phyloP scores from a whole-genome alignment of 2,888 invertebrate species.

The Troides oblongomaculatus region DNA sequence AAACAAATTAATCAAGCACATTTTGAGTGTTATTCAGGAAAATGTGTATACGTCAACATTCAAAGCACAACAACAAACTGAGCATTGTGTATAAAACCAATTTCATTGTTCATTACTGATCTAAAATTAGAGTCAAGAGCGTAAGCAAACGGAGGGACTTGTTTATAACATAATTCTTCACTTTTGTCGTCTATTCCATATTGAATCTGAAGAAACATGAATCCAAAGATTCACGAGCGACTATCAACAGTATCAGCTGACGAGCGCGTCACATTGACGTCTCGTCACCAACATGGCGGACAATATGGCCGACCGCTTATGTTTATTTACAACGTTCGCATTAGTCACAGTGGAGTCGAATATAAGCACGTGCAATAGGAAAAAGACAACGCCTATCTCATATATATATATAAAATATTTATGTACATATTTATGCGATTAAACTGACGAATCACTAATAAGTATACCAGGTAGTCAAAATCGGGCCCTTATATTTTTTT shows the following conservation, averaged over 20 bases:
- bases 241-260: slow-evolving; percentile 59
- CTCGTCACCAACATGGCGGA: slow-evolving; percentile 60
- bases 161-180: background rate
- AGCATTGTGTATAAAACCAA: slow-evolving; percentile 46
- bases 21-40: slow-evolving; percentile 42
- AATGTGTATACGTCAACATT: slow-evolving; percentile 42
- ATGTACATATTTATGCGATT: background rate
- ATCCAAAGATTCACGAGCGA: background rate
- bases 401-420: background rate
- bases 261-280: slow-evolving; percentile 61
- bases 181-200: background rate
- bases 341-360: slow-evolving; percentile 35
- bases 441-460: slow-evolving; percentile 12
- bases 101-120: slow-evolving; percentile 46
- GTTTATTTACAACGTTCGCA: slow-evolving; percentile 62
- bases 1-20: slow-evolving; percentile 3
- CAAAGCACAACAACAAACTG: slow-evolving; percentile 53
- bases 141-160: background rate
- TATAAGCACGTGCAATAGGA: slow-evolving; percentile 25
- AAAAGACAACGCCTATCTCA: slow-evolving; percentile 18
- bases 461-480: slow-evolving; percentile 13
- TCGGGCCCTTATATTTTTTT: background rate
- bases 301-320: slow-evolving; percentile 59
- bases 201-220: background rate
- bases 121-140: slow-evolving; percentile 42